Conservation (phyloP, 2,113 vertebrate genomes). For the Lasiurus cinereus region DNA sequence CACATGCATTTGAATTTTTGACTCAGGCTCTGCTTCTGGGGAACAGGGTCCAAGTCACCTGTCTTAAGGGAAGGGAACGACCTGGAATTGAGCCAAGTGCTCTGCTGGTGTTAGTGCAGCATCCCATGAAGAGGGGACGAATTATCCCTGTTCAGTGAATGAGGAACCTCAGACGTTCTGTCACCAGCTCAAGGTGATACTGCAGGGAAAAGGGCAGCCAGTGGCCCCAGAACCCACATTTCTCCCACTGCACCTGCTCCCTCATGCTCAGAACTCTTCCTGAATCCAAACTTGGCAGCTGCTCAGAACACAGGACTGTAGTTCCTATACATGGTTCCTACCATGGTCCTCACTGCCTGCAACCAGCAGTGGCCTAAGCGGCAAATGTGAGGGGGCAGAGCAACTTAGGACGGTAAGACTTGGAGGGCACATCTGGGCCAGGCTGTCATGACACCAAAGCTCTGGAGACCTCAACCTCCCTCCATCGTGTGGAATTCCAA, state of each 20-base stretch:
- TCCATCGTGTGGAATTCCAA: neutral
- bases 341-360: neutral
- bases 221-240: neutral
- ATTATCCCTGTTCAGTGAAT: neutral
- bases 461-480: neutral
- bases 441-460: neutral
- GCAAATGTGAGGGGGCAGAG: neutral
- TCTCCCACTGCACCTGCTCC: neutral
- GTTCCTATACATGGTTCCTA: neutral
- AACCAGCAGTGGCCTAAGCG: neutral
- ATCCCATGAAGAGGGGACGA: neutral
- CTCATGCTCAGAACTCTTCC: neutral
- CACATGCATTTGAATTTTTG: neutral
- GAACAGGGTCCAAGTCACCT: neutral
- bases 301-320: neutral
- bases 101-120: rapidly evolving
- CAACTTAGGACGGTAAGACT: neutral
- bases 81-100: neutral
- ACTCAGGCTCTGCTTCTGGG: slow-evolving; percentile 1
- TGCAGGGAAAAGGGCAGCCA: neutral
- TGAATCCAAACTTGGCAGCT: neutral
- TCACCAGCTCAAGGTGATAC: too few relatives aligned
- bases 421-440: neutral
- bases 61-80: neutral
- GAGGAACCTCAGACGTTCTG: neutral